Evolutionary conservation across 2,797 vertebrate genomes (phyloP).

Genomic region (Gephyroberyx darwinii): DNA sequence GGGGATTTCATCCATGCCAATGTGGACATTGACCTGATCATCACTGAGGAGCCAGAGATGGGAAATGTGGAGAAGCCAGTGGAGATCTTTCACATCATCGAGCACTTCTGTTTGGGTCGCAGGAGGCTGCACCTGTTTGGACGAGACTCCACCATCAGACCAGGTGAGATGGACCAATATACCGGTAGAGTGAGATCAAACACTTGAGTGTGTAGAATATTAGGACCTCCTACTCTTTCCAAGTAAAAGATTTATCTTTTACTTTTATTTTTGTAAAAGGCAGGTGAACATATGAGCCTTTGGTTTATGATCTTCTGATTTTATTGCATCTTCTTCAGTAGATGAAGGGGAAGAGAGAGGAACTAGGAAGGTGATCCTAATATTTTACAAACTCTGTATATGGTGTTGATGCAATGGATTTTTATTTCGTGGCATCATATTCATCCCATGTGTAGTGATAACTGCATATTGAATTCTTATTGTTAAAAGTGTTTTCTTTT

Average conservation of each 20-base stretch:
- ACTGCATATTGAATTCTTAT: not conserved
- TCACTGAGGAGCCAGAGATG: constrained; percentile 97
- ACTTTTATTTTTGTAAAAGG: too few relatives aligned
- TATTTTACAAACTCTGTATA: too few relatives aligned
- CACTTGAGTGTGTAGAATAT: not conserved
- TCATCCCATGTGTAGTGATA: not conserved
- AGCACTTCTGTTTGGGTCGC: constrained; percentile 96
- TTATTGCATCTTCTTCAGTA: too few relatives aligned
- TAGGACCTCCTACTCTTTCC: not conserved
- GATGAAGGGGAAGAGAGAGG: too few relatives aligned
- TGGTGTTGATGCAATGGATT: too few relatives aligned
- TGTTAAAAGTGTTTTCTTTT: too few relatives aligned
- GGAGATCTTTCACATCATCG: constrained; percentile 99
- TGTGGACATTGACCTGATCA: constrained; percentile 98
- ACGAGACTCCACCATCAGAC: constrained; percentile 95
- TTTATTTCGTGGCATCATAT: too few relatives aligned
- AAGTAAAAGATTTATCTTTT: too few relatives aligned
- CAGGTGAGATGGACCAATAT: constrained; percentile 79
- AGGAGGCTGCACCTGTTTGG: constrained; percentile 95
- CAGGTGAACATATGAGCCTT: not conserved
- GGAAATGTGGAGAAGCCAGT: constrained; percentile 98
- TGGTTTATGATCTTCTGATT: not conserved
- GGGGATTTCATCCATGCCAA: constrained; percentile 99
- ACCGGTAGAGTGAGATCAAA: not conserved
- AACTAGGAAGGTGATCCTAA: too few relatives aligned